Evolutionary conservation across 2,888 invertebrate species (phyloP).

Genomic region (Shargacucullia verbasci): DNA sequence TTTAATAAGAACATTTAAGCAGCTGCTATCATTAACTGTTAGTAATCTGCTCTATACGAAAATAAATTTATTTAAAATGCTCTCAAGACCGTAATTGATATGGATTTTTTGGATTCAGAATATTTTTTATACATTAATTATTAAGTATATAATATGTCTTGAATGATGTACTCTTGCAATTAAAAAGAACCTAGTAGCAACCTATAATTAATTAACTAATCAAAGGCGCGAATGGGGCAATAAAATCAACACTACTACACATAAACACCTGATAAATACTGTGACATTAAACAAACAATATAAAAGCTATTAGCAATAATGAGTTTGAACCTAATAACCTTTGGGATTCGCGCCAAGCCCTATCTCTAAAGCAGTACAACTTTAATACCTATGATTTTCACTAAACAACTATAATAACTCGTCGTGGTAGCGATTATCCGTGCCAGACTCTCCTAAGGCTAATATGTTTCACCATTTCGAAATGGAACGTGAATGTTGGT

Average conservation of each 20-base stretch:
- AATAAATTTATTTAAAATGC: too few species aligned
- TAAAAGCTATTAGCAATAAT: constrained; percentile 24
- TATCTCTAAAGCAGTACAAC: constrained; percentile 21
- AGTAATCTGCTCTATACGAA: too few species aligned
- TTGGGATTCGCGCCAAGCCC: constrained; percentile 31
- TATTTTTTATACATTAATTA: too few species aligned
- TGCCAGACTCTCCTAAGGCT: constrained; percentile 25
- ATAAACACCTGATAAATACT: constrained; percentile 7
- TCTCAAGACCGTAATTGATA: too few species aligned
- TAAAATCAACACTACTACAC: constrained; percentile 5
- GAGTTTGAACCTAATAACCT: constrained; percentile 43
- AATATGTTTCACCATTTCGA: constrained; percentile 38
- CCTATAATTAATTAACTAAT: too few species aligned
- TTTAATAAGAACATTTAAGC: too few species aligned
- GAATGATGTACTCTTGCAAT: too few species aligned
- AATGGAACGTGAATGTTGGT: constrained; percentile 32
- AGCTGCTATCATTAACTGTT: too few species aligned
- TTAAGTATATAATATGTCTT: too few species aligned
- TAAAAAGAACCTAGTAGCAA: too few species aligned
- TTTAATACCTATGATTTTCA: constrained; percentile 43
- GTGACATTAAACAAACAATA: constrained; percentile 24
- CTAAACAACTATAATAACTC: constrained; percentile 36
- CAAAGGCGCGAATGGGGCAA: too few species aligned
- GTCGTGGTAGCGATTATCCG: constrained; percentile 37
- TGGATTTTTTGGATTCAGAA: too few species aligned